Conservation (phyloP, 2,113 vertebrate species). For the Tetrao urogallus region DNA sequence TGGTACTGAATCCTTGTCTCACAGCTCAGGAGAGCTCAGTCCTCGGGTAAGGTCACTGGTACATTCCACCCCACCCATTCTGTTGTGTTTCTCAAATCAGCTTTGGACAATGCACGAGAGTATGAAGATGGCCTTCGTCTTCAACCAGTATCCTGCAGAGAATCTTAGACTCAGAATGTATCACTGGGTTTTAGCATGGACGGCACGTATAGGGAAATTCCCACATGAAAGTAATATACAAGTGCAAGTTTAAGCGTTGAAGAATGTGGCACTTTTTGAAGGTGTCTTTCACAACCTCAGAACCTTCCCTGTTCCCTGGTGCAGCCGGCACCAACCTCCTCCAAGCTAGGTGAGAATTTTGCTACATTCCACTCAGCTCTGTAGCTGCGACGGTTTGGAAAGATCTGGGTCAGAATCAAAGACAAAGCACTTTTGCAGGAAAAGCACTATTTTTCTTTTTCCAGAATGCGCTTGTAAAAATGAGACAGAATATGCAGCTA, state of each 20-base stretch:
- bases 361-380: slow-evolving; percentile 1
- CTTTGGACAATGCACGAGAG: not conserved
- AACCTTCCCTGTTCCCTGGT: not conserved
- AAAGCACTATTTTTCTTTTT: not conserved
- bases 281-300: not conserved
- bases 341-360: not conserved
- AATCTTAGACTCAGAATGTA: not conserved
- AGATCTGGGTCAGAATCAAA: slow-evolving; percentile 67
- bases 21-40: not conserved
- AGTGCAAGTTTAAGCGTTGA: not conserved
- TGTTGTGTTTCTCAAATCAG: not conserved
- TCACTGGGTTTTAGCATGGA: not conserved
- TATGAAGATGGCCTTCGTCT: not conserved
- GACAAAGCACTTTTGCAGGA: slow-evolving; percentile 45
- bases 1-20: not conserved
- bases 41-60: slow-evolving; percentile 27
- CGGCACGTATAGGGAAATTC: rapidly evolving
- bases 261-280: not conserved
- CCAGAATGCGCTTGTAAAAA: not conserved
- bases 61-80: not conserved
- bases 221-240: not conserved
- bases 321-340: rapidly evolving
- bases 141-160: rapidly evolving
- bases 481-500: not conserved
- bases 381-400: not conserved